Base-by-base conservation (phyloP, 2,888 invertebrate species). In the Aphrophora alni region DNA sequence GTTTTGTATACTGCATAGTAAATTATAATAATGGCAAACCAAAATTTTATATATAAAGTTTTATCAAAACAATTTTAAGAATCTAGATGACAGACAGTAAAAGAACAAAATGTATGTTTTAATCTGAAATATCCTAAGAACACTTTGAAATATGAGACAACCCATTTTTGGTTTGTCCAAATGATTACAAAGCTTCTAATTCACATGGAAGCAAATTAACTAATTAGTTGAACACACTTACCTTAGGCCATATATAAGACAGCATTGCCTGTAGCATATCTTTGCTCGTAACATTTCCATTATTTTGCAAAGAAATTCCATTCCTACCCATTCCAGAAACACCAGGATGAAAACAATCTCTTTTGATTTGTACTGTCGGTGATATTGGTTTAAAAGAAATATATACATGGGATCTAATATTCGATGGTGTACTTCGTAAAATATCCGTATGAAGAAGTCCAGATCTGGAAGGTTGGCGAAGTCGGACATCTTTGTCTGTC, bases 241-340 rank as follows among this genome's bases (percentile, higher is more conserved):
- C 95, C 91, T 96, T 95, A 28, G 99, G 99, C 99, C 99, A 99
- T 80, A 99, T 95, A 89, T 98, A 97, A 76, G 92, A 92, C 88
- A 96, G 88, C 97, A 99, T 98, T 76, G 95, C 94, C 84, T 91
- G 92, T 33, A 98, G 87, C 95, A 98, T 98, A 86, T 97, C 93
- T 85, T 89, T 86, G 83, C 94, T 91, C 10, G 94, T 91, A 82
- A 96, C 92, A 75, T 92, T 89, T 80, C 88, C 83, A 90, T 69
- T 90, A 89, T 87, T 92, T 90, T 25, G 89, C 17, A 93, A 86
- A 86, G 92, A 90, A 82, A 94, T 89, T 88, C 90, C 90, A 87
- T 93, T 93, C 87, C 93, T 90, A 84, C 91, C 90, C 86, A 94
- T 89, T 88, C 90, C 91, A 86, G 95, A 93, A 73, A 93, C 92